A percentile compares a stretch with the other conserved stretches of the same genome.
Conservation (phyloP, 2,113 vertebrate species). For the Tautogolabrus adspersus region DNA sequence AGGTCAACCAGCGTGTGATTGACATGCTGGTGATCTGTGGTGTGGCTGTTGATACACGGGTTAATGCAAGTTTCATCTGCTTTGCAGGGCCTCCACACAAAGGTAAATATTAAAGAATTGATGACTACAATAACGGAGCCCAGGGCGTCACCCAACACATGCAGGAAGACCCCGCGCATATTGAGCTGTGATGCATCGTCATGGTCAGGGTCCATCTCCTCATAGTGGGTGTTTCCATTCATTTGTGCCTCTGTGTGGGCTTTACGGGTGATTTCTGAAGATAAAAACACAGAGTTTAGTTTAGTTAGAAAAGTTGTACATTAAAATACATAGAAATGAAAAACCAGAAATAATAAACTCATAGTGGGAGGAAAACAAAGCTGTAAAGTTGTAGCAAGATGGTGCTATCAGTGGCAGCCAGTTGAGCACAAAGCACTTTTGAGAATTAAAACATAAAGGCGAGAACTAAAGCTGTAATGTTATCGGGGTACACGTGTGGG, state of each 20-base stretch:
- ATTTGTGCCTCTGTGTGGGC: slow-evolving; percentile 86
- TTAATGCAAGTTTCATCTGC: slow-evolving; percentile 85
- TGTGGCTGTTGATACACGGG: slow-evolving; percentile 86
- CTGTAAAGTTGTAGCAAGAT: background rate
- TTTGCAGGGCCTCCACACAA: slow-evolving; percentile 90
- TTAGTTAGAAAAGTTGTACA: background rate
- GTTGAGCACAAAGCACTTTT: background rate
- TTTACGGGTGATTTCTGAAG: slow-evolving; percentile 80
- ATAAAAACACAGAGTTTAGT: slow-evolving; percentile 29
- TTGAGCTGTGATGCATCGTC: slow-evolving; percentile 89
- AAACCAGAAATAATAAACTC: background rate
- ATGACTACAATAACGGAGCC: slow-evolving; percentile 98
- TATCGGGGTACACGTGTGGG: slow-evolving; percentile 1
- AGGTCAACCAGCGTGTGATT: slow-evolving; percentile 82
- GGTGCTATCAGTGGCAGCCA: background rate
- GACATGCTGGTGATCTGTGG: slow-evolving; percentile 77
- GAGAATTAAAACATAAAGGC: slow-evolving; percentile 8
- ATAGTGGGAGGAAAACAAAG: background rate
- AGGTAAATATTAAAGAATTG: slow-evolving; percentile 91
- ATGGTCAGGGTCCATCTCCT: slow-evolving; percentile 83
- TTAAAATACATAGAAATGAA: background rate
- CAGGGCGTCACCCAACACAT: slow-evolving; percentile 96
- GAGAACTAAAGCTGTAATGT: background rate
- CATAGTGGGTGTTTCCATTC: slow-evolving; percentile 88
- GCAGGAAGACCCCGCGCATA: slow-evolving; percentile 99